Evolutionary conservation across 53 echinoderm and acorn worm species (phyloP).

Genomic region (Antedon mediterranea): DNA sequence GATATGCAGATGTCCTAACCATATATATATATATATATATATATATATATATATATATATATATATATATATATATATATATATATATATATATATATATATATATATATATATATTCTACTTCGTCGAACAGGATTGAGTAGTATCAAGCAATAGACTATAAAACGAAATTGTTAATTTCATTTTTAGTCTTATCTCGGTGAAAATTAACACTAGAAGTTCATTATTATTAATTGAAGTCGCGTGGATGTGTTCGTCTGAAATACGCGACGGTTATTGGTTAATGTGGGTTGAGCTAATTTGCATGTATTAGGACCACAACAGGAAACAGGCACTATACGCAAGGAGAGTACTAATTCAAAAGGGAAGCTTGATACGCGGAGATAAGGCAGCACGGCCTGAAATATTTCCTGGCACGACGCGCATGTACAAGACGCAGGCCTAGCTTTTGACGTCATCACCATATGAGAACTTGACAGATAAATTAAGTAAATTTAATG

Average conservation of each 20-base stretch:
- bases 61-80: too few relatives aligned
- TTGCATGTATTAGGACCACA: background rate
- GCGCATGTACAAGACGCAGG: background rate
- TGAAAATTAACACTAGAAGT: background rate
- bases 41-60: too few relatives aligned
- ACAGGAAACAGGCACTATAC: background rate
- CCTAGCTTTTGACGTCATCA: background rate
- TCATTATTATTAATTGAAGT: background rate
- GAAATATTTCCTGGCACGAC: constrained; percentile 11
- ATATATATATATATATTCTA: too few relatives aligned
- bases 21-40: too few relatives aligned
- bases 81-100: too few relatives aligned
- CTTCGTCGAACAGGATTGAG: background rate
- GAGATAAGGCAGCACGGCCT: constrained; percentile 23
- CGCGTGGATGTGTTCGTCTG: background rate
- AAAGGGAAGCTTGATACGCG: constrained; percentile 35
- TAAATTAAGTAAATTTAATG: background rate
- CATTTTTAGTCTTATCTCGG: background rate
- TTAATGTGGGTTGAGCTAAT: background rate
- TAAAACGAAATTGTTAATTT: background rate
- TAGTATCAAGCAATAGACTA: background rate
- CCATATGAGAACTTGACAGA: background rate
- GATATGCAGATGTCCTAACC: too few relatives aligned
- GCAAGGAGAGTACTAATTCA: background rate
- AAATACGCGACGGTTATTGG: background rate